Percentiles rank a stretch among this genome's conserved stretches.
phyloP scores from a whole-genome alignment of 92 coral and sea anemone species.

The Blastomussa wellsi region DNA sequence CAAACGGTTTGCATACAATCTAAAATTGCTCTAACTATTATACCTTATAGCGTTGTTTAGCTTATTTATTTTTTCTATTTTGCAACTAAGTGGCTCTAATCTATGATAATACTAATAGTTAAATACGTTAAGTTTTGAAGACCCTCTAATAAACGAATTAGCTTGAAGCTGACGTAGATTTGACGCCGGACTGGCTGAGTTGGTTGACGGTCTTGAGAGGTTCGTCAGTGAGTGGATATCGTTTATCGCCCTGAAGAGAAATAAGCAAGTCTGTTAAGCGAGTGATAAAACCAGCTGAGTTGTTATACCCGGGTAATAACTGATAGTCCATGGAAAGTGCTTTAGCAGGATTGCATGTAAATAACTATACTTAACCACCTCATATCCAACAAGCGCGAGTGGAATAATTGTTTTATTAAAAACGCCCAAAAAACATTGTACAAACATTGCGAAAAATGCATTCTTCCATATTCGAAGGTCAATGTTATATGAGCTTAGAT shows the following conservation, averaged over 20 bases:
- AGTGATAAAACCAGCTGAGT: not conserved
- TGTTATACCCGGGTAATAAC: not conserved
- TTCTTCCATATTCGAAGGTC: too few relatives aligned
- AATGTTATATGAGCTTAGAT: too few relatives aligned
- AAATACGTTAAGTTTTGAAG: not conserved
- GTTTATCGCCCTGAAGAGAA: slow-evolving; percentile 25
- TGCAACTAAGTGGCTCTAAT: not conserved
- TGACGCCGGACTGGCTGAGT: not conserved
- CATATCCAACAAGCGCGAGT: too few relatives aligned
- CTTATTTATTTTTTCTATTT: not conserved
- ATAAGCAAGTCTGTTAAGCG: not conserved
- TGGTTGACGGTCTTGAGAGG: not conserved
- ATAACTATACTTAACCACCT: too few relatives aligned
- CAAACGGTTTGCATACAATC: not conserved
- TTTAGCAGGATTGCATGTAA: too few relatives aligned
- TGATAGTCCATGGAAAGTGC: not conserved
- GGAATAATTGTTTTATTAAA: too few relatives aligned
- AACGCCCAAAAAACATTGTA: too few relatives aligned
- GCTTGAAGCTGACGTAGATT: not conserved
- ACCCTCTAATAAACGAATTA: not conserved
- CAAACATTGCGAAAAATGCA: too few relatives aligned
- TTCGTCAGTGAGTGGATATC: not conserved
- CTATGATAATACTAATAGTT: not conserved
- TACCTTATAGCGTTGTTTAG: not conserved
- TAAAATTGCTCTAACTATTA: not conserved